A percentile compares a stretch with the other conserved stretches of the same genome.
Evolutionary conservation across 2,113 vertebrate species (phyloP).

Genomic region (Argyrosomus japonicus): DNA sequence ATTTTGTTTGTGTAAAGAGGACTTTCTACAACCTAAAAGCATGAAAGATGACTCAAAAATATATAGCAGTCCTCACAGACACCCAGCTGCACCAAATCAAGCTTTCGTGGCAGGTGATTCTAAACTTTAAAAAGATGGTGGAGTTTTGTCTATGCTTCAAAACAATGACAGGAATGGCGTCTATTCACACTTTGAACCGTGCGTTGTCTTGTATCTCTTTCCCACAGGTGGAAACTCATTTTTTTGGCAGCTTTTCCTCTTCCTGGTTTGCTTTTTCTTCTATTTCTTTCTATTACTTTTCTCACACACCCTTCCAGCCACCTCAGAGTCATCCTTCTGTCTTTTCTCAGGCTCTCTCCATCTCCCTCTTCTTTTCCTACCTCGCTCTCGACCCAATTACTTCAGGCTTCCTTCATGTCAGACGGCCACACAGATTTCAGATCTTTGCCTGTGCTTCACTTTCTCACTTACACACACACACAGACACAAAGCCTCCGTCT

Average conservation of each 20-base stretch:
- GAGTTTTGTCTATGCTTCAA: too few relatives aligned
- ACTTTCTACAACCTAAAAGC: too few relatives aligned
- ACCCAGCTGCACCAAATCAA: not conserved
- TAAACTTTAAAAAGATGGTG: not conserved
- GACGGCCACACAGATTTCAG: constrained; percentile 60
- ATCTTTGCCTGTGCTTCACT: constrained; percentile 49
- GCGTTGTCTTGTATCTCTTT: not conserved
- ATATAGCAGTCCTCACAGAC: not conserved
- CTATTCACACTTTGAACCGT: not conserved
- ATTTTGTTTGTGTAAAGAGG: not conserved
- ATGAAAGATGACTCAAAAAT: too few relatives aligned
- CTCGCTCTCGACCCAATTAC: constrained; percentile 74
- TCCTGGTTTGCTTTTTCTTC: constrained; percentile 6
- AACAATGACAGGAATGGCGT: not conserved
- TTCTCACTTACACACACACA: constrained; percentile 23
- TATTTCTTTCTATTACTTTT: constrained; percentile 10
- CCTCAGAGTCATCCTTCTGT: not conserved
- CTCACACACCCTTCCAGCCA: not conserved
- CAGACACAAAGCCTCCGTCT: constrained; percentile 23
- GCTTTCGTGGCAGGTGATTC: not conserved
- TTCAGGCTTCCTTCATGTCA: constrained; percentile 68
- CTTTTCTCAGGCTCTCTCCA: constrained; percentile 4
- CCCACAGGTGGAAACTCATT: not conserved
- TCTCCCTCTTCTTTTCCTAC: not conserved
- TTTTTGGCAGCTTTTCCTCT: not conserved